Base-by-base conservation (phyloP, 2,888 invertebrate species). In the Electrophaes corylata region DNA sequence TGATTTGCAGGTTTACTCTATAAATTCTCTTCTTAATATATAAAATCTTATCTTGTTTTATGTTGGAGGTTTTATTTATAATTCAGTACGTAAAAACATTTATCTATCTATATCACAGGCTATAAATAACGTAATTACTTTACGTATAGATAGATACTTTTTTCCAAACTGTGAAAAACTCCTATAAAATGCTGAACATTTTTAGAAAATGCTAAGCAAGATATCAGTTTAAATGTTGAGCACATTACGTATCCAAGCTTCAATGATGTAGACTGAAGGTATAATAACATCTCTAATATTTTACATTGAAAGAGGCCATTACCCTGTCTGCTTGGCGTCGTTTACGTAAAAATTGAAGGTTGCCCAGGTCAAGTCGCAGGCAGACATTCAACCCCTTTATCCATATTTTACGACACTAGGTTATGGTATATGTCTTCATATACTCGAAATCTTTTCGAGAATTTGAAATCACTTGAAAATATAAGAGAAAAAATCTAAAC, bases 361-460 rank as follows among this genome's bases (percentile, higher is more conserved):
- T 70, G 63, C 57, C 43, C 49, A 71, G 71, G 73, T 73, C 72
- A 73, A 69, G 62, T 68, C 67, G 62, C 40, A 46, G 47, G 58
- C 58, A 67, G 65, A 68, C 67, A 64, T 76, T 73, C 58, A 61
- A 78, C 72, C 75, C 63, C 71, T 75, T 74, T 67, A 73, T 67
- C 67, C 52, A 60, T 55, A 58, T 47, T 58, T 64, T 37, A 62
- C 26, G 56, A 61, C 40, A 56, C 50, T 62, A 47, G 45, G 26
- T 49, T 46, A 43, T 40, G 52, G 52, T 46, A 51, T n/a, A n/a
- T 47, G 40, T 20, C 47, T 53, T 59, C 52, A 48, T 64, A 62
- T 11, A 57, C 46, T 35, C 12, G 23, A 56, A 20, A 35, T 16
- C 39, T 19, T 23, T 46, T 49, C 40, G 29, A 45, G 33, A 58